Evolutionary conservation across 2,797 vertebrate species (phyloP).

Genomic region (Hapalemur alaotrensis): DNA sequence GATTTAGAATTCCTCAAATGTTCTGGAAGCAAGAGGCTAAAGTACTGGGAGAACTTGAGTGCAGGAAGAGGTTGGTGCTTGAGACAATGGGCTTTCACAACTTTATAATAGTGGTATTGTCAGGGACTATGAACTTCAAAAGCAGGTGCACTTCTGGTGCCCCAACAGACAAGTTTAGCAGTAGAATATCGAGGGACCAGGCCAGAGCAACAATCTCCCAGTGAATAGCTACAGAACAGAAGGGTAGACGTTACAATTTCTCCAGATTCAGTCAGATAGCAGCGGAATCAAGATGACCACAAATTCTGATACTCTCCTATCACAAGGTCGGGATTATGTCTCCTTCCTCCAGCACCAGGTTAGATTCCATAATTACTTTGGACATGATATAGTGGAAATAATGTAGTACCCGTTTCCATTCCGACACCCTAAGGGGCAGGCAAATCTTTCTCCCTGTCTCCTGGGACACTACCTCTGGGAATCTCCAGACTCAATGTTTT

Average conservation of each 20-base stretch:
- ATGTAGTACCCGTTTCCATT: background rate
- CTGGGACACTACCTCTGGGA: background rate
- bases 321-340: background rate
- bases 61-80: background rate
- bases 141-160: background rate
- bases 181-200: background rate
- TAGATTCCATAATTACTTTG: background rate
- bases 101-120: background rate
- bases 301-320: background rate
- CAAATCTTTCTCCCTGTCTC: background rate
- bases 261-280: background rate
- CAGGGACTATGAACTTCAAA: background rate
- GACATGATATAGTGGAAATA: background rate
- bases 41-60: background rate
- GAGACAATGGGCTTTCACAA: background rate
- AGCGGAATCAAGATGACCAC: background rate
- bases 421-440: background rate
- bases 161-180: background rate
- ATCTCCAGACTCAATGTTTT: background rate
- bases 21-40: background rate
- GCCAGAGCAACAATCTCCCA: background rate
- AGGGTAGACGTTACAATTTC: background rate
- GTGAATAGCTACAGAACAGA: background rate
- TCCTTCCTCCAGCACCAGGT: background rate
- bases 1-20: background rate